Conservation (phyloP, 2,888 invertebrate genomes). For the Caprella mutica region DNA sequence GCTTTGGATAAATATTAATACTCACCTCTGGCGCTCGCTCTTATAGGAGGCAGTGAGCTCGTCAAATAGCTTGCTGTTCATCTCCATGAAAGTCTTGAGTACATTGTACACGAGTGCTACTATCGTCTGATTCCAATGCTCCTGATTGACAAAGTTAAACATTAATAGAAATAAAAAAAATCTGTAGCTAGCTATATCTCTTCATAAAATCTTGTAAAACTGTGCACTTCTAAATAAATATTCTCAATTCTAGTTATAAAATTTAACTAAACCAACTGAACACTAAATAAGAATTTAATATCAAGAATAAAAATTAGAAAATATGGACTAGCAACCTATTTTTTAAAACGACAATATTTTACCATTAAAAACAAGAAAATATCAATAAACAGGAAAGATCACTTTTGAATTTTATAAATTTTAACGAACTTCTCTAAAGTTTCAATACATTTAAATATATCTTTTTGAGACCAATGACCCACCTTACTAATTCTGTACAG, state of each 20-base stretch:
- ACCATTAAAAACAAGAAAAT: neutral
- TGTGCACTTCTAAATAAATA: neutral
- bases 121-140: slow-evolving; percentile 99
- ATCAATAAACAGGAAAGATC: neutral
- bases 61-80: slow-evolving; percentile 99
- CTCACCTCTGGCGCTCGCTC: slow-evolving; percentile 96
- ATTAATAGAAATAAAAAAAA: no score
- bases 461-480: no score
- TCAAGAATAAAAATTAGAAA: no score
- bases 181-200: slow-evolving; percentile 58
- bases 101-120: slow-evolving; percentile 99
- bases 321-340: no score
- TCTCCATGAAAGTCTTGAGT: slow-evolving; percentile 99
- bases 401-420: neutral
- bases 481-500: slow-evolving; percentile 52
- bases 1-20: slow-evolving; percentile 35
- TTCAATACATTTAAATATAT: neutral
- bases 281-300: no score
- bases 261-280: neutral
- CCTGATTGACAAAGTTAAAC: slow-evolving; percentile 51
- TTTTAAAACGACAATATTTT: no score
- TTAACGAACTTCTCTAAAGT: neutral
- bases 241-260: neutral
- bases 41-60: slow-evolving; percentile 98
- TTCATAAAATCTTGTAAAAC: no score